A percentile compares a stretch with the other conserved stretches of the same genome.
Conservation (phyloP, 2,888 invertebrate genomes). For the Octonoba sinensis region DNA sequence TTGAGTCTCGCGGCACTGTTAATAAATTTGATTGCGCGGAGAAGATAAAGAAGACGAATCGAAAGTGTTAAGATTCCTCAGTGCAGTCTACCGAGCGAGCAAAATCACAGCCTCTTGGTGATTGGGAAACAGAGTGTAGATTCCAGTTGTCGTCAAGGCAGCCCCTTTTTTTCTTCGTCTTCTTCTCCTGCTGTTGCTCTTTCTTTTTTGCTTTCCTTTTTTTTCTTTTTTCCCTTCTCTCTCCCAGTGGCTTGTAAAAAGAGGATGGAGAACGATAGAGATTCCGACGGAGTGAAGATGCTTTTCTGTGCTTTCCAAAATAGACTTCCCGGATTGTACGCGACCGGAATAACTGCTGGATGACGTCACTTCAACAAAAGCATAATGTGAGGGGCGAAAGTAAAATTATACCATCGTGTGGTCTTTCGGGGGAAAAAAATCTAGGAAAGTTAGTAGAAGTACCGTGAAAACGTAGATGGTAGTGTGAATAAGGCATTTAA, state of each 20-base stretch:
- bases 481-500: no score
- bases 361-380: slow-evolving; percentile 42
- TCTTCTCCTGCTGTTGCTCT: background rate
- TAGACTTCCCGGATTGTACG: slow-evolving; percentile 36
- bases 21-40: slow-evolving; percentile 33
- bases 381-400: slow-evolving; percentile 21
- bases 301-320: slow-evolving; percentile 40
- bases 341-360: slow-evolving; percentile 36
- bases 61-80: slow-evolving; percentile 36
- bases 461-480: no score
- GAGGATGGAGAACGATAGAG: slow-evolving; percentile 45
- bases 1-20: slow-evolving; percentile 9
- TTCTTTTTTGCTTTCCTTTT: slow-evolving; percentile 13
- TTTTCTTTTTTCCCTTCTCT: slow-evolving; percentile 3
- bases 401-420: slow-evolving; percentile 26
- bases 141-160: slow-evolving; percentile 18
- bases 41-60: slow-evolving; percentile 32
- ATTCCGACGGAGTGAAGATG: slow-evolving; percentile 40
- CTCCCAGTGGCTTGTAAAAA: slow-evolving; percentile 15
- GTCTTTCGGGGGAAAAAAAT: no score
- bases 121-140: slow-evolving; percentile 23
- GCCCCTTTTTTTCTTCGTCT: slow-evolving; percentile 11
- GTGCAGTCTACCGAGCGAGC: slow-evolving; percentile 6
- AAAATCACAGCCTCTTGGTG: slow-evolving; percentile 32
- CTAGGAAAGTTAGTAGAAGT: no score